A percentile compares a stretch with the other conserved stretches of the same genome.
These are phyloP conservation scores for Odontomyia ornata DNA, from an alignment of 2,888 invertebrate species.

Conservation along the genomic window DNA sequence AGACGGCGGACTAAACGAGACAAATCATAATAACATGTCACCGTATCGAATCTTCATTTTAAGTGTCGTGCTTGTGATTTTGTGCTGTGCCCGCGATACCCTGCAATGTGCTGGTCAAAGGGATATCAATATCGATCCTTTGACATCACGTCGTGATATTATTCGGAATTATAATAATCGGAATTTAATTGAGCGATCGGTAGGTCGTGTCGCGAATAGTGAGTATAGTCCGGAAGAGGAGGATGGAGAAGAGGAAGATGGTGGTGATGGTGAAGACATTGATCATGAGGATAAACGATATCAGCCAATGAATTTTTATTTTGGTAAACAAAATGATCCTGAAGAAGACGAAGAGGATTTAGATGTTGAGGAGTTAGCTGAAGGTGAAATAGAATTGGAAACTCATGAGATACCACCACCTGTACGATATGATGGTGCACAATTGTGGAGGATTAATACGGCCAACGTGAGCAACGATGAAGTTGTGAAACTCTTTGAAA, in stretches of 20 bases:
- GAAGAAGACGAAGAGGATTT: constrained; percentile 26
- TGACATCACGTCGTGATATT: neutral
- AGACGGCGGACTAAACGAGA: neutral
- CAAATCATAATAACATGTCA: neutral
- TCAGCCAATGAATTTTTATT: neutral
- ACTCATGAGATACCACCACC: neutral
- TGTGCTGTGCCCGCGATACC: constrained; percentile 19
- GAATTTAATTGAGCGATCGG: neutral
- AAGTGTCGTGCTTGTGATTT: constrained; percentile 35
- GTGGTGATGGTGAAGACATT: neutral
- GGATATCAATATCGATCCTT: neutral
- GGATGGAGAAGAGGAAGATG: neutral
- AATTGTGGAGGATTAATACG: constrained; percentile 74
- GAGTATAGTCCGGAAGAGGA: constrained; percentile 1
- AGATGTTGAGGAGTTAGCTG: constrained; percentile 13
- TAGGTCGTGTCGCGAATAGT: neutral
- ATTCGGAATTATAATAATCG: neutral
- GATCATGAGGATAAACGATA: neutral
- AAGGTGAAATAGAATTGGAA: constrained; percentile 9
- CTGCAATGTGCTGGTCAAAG: neutral
- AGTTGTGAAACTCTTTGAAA: constrained; percentile 30
- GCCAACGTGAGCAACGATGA: constrained; percentile 37
- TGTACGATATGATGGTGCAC: constrained; percentile 66
- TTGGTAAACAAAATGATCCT: neutral
- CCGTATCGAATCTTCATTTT: constrained; percentile 14